These are phyloP conservation scores for Istiophorus platypterus DNA, from an alignment of 2,113 vertebrate species.

Conservation along the genomic window DNA sequence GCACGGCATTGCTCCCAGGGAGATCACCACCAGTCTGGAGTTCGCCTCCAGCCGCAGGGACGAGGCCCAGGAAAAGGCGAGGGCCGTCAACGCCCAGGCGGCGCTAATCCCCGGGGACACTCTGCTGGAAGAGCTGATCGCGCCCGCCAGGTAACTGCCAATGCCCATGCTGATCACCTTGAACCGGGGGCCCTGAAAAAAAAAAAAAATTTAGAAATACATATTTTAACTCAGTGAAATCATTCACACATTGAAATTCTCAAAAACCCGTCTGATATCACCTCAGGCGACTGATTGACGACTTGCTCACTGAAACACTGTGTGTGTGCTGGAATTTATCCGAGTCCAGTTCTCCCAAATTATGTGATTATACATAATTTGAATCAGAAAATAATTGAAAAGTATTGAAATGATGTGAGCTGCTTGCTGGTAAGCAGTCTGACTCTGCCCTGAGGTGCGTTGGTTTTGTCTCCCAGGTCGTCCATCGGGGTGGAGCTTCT, in stretches of 20 bases:
- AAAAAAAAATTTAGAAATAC: too few species aligned
- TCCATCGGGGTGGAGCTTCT: slow-evolving; percentile 93
- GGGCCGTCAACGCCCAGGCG: slow-evolving; percentile 84
- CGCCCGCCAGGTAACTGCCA: slow-evolving; percentile 86
- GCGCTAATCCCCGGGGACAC: slow-evolving; percentile 92
- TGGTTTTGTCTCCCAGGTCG: slow-evolving; percentile 78
- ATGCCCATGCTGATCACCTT: neutral
- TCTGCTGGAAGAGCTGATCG: slow-evolving; percentile 90
- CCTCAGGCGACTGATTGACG: too few species aligned
- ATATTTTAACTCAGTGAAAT: too few species aligned
- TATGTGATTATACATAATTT: too few species aligned
- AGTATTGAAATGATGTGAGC: too few species aligned
- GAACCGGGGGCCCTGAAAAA: neutral
- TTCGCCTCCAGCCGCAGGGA: slow-evolving; percentile 91
- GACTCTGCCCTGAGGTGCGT: slow-evolving; percentile 23
- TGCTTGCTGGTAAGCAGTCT: too few species aligned
- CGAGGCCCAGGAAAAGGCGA: slow-evolving; percentile 87
- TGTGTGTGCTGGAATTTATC: too few species aligned
- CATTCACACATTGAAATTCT: too few species aligned
- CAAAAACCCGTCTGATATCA: too few species aligned
- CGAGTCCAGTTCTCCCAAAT: too few species aligned
- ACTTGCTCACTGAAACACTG: too few species aligned
- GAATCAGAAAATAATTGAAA: too few species aligned
- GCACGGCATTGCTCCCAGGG: slow-evolving; percentile 93
- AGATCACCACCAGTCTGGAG: slow-evolving; percentile 91